Base-by-base conservation (phyloP, 2,113 vertebrate species). In the Pipra filicauda region DNA sequence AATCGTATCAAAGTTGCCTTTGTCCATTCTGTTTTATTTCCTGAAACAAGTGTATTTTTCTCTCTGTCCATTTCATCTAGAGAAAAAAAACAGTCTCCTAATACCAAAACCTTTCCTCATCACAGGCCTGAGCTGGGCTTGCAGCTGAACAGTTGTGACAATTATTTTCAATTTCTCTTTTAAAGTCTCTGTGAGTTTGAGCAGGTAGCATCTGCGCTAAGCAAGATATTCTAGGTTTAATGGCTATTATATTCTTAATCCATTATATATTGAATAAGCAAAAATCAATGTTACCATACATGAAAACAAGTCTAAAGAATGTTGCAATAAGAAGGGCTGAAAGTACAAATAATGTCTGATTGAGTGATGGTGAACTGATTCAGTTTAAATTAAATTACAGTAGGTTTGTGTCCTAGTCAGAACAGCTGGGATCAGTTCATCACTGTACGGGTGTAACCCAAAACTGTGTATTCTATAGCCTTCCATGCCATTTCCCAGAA, bases 341-440 rank as follows among this genome's bases (percentile, higher is more conserved):
- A 90, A 88, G 17, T 92, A 80, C 24, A 92, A 88, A 70, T 58
- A 57, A 54, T 66, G 1, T 62, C 69, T 51, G 44, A 52, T 21
- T 75, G 64, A 83, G 49, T 66, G 72, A 73, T 23, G 61, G 59
- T 66, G 79, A 85, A 76, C 64, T 83, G 64, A 73, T 85, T 72
- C 64, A 54, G 14, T 78, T 84, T 89, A 84, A 84, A 91, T 79
- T 79, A 82, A 90, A 73, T 85, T 83, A 58, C 73, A 66, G 28
- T 76, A 73, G 20, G 12, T 66, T 94, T 85, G 37, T 67, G 39
- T 39, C 39, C 39, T 39, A 39, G 39, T 39, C 39, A 39, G 39
- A 39, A 39, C 39, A 39, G 39, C 39, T 39, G 39, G 39, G 11
- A 39, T 5, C 39, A 39, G 39, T 39, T 39, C 39, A 39, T 39